Conservation (phyloP, 2,888 invertebrate genomes). For the Caenorhabditis sp. region DNA sequence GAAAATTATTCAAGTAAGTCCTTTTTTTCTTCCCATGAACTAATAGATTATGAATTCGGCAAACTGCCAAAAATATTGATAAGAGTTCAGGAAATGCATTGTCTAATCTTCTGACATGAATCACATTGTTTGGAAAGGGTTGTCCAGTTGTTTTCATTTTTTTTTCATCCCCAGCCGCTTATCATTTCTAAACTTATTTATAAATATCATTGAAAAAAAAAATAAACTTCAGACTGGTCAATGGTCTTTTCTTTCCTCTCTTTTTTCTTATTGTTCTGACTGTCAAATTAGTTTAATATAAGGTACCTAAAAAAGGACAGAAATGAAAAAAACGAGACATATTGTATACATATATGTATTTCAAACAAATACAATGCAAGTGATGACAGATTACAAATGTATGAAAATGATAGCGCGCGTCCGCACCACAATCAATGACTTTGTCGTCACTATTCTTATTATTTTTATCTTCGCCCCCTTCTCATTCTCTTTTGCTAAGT, state of each 20-base stretch:
- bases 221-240: background rate
- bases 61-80: background rate
- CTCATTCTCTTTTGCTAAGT: background rate
- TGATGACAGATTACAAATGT: slow-evolving; percentile 1
- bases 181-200: background rate
- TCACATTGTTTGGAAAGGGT: too few relatives aligned
- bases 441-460: background rate
- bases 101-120: background rate
- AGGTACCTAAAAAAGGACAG: background rate
- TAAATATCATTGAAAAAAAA: background rate
- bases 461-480: background rate
- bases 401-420: background rate
- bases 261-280: background rate
- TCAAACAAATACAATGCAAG: background rate
- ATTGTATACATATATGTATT: slow-evolving; percentile 1
- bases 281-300: background rate
- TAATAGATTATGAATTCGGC: background rate
- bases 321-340: background rate
- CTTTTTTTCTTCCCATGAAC: background rate
- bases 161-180: background rate
- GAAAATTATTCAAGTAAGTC: slow-evolving; percentile 11
- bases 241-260: background rate
- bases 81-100: background rate
- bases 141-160: too few relatives aligned
- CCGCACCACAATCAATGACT: background rate